Conservation (phyloP, 2,888 invertebrate genomes). For the Conchocele bisecta region DNA sequence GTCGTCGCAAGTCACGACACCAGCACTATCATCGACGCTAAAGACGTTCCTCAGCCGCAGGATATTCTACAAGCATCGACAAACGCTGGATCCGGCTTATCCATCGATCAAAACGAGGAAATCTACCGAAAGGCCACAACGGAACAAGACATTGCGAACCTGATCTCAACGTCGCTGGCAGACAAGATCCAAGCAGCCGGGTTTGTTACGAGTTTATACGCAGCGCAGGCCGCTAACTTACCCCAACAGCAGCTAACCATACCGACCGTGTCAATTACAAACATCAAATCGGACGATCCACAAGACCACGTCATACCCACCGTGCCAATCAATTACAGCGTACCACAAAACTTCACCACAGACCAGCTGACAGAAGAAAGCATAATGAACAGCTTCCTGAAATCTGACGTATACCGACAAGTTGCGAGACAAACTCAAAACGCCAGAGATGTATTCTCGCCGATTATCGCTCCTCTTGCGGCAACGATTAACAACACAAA, state of each 20-base stretch:
- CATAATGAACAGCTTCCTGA: background rate
- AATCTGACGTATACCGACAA: background rate
- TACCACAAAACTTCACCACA: slow-evolving; percentile 1
- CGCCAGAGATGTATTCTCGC: slow-evolving; percentile 3
- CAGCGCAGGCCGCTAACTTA: background rate
- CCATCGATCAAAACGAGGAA: background rate
- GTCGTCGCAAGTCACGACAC: slow-evolving; percentile 1
- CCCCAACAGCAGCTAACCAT: slow-evolving; percentile 4
- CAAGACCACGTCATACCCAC: background rate
- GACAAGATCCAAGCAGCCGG: background rate
- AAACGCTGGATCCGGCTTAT: background rate
- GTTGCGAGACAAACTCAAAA: background rate
- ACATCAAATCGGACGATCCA: background rate
- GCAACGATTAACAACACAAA: background rate
- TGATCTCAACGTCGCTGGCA: background rate
- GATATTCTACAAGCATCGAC: background rate
- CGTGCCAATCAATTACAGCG: slow-evolving; percentile 8
- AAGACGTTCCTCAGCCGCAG: background rate
- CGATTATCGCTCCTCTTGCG: slow-evolving; percentile 1
- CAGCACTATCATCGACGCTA: background rate
- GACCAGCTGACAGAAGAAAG: background rate
- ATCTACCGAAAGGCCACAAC: background rate
- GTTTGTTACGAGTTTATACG: background rate
- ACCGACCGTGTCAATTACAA: background rate
- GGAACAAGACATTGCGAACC: background rate